phyloP scores from a whole-genome alignment of 2,113 vertebrate genomes.

The Mirounga angustirostris region DNA sequence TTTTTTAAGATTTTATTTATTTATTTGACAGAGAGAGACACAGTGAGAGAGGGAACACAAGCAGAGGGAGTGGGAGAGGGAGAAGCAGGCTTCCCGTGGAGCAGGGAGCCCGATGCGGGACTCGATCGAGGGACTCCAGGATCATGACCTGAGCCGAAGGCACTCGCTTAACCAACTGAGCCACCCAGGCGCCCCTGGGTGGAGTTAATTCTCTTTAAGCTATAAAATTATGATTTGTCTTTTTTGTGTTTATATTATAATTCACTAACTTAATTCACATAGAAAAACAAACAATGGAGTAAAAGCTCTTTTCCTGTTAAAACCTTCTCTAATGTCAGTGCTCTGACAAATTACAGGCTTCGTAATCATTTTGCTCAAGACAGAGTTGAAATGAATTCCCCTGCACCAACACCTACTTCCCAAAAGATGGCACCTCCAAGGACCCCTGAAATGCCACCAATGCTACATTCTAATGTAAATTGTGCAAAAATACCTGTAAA shows the following conservation, averaged over 20 bases:
- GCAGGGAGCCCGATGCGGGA: no score
- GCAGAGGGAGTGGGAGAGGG: no score
- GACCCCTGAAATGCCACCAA: neutral
- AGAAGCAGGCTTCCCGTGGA: no score
- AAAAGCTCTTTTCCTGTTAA: neutral
- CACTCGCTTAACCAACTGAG: no score
- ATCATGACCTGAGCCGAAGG: no score
- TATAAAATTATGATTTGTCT: neutral
- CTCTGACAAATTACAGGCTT: neutral
- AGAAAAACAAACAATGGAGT: constrained; percentile 5
- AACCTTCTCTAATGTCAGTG: neutral
- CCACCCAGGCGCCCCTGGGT: neutral
- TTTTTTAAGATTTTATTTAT: no score
- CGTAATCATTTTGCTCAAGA: neutral
- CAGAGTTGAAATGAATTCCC: neutral
- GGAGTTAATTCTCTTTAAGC: neutral
- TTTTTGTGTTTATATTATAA: neutral
- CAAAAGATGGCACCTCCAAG: neutral
- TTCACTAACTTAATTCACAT: neutral
- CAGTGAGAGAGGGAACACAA: no score
- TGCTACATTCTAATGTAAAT: constrained; percentile 4
- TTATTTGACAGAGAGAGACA: no score
- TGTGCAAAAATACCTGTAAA: neutral
- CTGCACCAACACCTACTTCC: neutral
- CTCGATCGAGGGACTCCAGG: no score